Evolutionary conservation across 2,113 vertebrate genomes (phyloP).

Genomic region (Hyperopisus bebe): DNA sequence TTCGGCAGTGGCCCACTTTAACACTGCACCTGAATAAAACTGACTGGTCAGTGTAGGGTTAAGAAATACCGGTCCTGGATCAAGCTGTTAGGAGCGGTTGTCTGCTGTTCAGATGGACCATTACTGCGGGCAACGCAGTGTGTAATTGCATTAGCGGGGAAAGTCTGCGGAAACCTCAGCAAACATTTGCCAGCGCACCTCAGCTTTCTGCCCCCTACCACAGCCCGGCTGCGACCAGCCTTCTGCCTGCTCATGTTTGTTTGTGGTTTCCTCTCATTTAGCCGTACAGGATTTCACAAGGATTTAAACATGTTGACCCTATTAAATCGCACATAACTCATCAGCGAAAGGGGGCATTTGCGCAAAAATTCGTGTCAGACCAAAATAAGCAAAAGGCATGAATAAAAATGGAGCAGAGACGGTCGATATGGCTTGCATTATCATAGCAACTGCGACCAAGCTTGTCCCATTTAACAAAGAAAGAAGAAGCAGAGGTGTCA

Average conservation of each 20-base stretch:
- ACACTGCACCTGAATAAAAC: neutral
- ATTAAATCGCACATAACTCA: conserved; percentile 7
- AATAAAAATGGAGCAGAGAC: neutral
- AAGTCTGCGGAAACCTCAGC: conserved; percentile 21
- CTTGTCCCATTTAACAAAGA: conserved; percentile 51
- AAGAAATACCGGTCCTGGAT: neutral
- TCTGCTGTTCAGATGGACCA: neutral
- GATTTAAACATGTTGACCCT: neutral
- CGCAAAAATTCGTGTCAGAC: neutral
- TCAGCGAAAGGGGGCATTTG: neutral
- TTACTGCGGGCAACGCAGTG: conserved; percentile 10
- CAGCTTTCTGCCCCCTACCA: neutral
- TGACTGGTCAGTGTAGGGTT: neutral
- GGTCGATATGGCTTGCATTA: conserved; percentile 42
- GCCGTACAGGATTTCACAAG: neutral
- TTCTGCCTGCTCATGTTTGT: neutral
- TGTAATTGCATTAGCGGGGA: conserved; percentile 19
- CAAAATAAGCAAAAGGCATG: neutral
- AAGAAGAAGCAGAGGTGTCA: conserved; percentile 36
- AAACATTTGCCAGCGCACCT: conserved; percentile 2
- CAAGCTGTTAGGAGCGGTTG: neutral
- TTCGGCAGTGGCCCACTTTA: neutral
- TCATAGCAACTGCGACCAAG: conserved; percentile 40
- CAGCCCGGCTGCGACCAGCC: neutral
- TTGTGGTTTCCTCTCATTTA: neutral